phyloP scores from a whole-genome alignment of 2,113 vertebrate genomes.

The Apeltes quadracus region DNA sequence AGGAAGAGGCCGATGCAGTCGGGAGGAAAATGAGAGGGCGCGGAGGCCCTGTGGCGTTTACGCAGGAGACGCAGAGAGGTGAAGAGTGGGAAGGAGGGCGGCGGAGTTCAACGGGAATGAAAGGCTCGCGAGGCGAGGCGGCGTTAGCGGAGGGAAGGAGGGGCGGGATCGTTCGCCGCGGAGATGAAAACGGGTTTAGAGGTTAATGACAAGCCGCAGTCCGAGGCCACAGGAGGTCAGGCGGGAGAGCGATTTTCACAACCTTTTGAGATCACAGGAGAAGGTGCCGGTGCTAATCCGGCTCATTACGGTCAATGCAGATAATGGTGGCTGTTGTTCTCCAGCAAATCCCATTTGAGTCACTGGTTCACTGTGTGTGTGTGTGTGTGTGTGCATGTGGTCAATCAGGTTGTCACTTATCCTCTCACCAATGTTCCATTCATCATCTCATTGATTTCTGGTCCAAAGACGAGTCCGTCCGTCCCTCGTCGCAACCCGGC shows the following conservation, averaged over 20 bases:
- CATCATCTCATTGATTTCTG: not conserved
- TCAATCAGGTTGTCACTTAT: not conserved
- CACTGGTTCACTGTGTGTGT: not conserved
- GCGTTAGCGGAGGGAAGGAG: slow-evolving; percentile 31
- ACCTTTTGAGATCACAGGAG: slow-evolving; percentile 56
- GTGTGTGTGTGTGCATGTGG: slow-evolving; percentile 1
- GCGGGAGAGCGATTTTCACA: slow-evolving; percentile 49
- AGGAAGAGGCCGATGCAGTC: slow-evolving; percentile 47
- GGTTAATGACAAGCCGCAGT: slow-evolving; percentile 76
- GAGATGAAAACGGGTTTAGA: slow-evolving; percentile 57
- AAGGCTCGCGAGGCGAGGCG: slow-evolving; percentile 24
- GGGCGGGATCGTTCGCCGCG: slow-evolving; percentile 24
- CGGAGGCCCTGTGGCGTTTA: slow-evolving; percentile 40
- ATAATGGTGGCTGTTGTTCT: slow-evolving; percentile 61
- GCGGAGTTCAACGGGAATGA: slow-evolving; percentile 11
- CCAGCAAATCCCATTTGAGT: slow-evolving; percentile 14
- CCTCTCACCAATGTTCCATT: not conserved
- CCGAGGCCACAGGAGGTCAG: slow-evolving; percentile 42
- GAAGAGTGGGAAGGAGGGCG: slow-evolving; percentile 34
- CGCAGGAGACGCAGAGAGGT: slow-evolving; percentile 13
- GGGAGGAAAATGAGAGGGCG: slow-evolving; percentile 47
- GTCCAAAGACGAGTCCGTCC: not conserved
- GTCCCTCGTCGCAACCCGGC: not conserved
- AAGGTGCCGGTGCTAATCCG: slow-evolving; percentile 68
- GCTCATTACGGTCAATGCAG: slow-evolving; percentile 65